Conservation (phyloP, 2,113 vertebrate genomes). For the Rhinolophus ferrumequinum region DNA sequence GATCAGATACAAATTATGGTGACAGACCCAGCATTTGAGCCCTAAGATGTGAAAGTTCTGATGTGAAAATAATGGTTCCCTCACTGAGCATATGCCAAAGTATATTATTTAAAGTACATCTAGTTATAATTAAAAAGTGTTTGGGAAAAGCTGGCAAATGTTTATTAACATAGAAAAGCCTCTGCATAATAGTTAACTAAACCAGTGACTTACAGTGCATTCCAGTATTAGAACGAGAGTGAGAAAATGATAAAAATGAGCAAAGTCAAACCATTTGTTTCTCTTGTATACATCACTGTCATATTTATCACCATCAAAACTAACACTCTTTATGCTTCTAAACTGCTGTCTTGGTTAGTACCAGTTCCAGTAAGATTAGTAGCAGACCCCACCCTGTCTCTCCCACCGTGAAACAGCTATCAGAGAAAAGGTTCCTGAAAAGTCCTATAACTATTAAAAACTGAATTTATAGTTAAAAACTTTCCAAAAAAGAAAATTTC, state of each 20-base stretch:
- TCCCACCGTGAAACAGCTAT: background rate
- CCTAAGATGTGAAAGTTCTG: background rate
- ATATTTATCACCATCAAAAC: background rate
- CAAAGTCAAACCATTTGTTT: background rate
- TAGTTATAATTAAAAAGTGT: no score
- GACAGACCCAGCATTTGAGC: background rate
- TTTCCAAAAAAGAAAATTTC: no score
- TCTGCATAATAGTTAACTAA: background rate
- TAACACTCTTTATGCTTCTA: background rate
- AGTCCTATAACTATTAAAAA: no score
- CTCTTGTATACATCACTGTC: background rate
- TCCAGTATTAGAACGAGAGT: background rate
- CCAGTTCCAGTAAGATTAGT: no score
- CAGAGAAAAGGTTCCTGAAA: background rate
- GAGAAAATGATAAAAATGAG: background rate
- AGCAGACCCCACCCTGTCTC: no score
- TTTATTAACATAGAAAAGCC: background rate
- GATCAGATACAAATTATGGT: background rate
- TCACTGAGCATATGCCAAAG: rapidly evolving
- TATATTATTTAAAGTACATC: background rate
- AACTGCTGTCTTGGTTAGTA: rapidly evolving
- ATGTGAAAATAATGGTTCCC: background rate
- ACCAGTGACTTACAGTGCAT: rapidly evolving
- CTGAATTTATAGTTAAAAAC: no score
- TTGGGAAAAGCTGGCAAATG: background rate